Evolutionary conservation across 2,888 invertebrate species (phyloP), one percentile per base, ranked within the genome.

Genomic region (Ctenicera cuprea): DNA sequence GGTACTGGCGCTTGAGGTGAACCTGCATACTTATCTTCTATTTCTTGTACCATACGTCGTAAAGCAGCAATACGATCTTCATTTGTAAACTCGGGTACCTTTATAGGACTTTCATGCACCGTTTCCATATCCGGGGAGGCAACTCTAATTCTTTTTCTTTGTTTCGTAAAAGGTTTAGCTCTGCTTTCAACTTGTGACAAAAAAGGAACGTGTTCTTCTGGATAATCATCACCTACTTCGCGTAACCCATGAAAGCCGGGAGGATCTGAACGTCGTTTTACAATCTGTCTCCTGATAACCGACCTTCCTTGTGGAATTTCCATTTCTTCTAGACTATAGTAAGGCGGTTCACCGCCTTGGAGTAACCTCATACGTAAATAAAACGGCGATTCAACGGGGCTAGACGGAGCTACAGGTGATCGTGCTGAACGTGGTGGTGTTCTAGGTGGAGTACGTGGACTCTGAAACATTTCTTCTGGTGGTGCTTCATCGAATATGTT

Each of bases 181-280:
- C 48, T 45, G 16, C 30, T 18, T 59, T 65, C 71, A 7, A 71
- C 61, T 71, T 65, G 54, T 16, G 48, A n/a, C 16, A 45, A 38
- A 37, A 71, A 71, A 4, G 65, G 65, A 12, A 48, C 12, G 4
- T 52, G 14, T 38, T 71, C 71, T 37, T 71, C 65, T 1, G 3
- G 22, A 4, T 48, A 59, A n/a, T 45, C 14, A 22, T 65, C 59
- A 8, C 33, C 14, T 3, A 59, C 0, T 57, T 71, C 65, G n/a
- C 57, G 38, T 0, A 71, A 7, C 30, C 9, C 45, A 7, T 43
- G 14, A 3, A 71, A 1, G 14, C 5, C 26, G 0, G 71, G 71
- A 12, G 45, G 50, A 37, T 33, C 43, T 5, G 52, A 52, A n/a
- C n/a, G n/a, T n/a, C n/a, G n/a, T n/a, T 18, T 20, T 12, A 0